Conservation (phyloP, 2,888 invertebrate species). For the Drosophila kuntzei region DNA sequence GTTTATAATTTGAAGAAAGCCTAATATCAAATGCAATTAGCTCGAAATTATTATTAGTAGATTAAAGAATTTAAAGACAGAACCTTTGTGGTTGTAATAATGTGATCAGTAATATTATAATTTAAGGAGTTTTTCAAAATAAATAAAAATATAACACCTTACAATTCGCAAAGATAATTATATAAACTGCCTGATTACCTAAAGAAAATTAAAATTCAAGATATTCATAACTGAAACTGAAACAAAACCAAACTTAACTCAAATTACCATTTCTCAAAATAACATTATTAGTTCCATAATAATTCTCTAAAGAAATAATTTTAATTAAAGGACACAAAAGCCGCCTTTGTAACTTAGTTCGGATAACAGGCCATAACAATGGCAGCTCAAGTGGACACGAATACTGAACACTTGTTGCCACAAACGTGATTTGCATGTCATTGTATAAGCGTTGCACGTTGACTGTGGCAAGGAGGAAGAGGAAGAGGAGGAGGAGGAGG, state of each 20-base stretch:
- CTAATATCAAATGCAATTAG: not conserved
- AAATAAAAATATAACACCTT: too few relatives aligned
- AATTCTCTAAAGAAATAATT: conserved; percentile 14
- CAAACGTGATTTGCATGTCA: conserved; percentile 67
- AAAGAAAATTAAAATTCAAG: too few relatives aligned
- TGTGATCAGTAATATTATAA: too few relatives aligned
- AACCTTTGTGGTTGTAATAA: too few relatives aligned
- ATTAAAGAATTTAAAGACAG: not conserved
- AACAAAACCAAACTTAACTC: not conserved
- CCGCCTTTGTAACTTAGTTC: not conserved
- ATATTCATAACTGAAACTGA: too few relatives aligned
- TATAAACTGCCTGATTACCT: too few relatives aligned
- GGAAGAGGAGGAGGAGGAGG: not conserved
- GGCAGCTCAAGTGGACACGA: conserved; percentile 24
- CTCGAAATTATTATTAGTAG: not conserved
- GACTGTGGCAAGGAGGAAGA: not conserved
- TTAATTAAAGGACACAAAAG: conserved; percentile 44
- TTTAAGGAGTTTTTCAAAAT: too few relatives aligned
- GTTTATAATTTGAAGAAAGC: not conserved
- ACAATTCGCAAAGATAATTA: too few relatives aligned
- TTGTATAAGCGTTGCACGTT: conserved; percentile 19
- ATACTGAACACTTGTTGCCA: conserved; percentile 64
- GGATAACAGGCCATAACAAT: conserved; percentile 33
- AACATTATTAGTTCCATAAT: not conserved
- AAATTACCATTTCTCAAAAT: not conserved